Evolutionary conservation across 2,888 invertebrate genomes (phyloP), one percentile per base, ranked within the genome.

Genomic region (Gryllus longicercus): DNA sequence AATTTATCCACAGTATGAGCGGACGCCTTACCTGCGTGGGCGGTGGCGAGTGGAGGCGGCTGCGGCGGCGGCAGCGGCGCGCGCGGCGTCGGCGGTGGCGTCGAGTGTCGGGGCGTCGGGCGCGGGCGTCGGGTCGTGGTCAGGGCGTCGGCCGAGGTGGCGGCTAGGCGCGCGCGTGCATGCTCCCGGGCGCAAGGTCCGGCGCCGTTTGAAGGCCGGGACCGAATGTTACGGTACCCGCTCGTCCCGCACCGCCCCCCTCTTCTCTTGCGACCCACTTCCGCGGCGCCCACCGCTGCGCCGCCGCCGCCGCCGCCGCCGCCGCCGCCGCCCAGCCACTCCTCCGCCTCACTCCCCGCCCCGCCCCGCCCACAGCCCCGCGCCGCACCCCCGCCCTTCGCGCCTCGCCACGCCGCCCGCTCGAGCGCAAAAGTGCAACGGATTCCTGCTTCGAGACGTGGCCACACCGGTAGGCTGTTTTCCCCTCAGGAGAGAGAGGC

Each of bases 201-300:
- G 63, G 16, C 63, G 63, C 63, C 63, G 63, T 63, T 63, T 63
- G 63, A 63, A 63, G 63, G 63, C 63, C 63, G 63, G 11, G 63
- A 63, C 63, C 63, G 63, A 63, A 63, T 63, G 63, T 63, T 63
- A 63, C 63, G 63, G 63, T 63, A 63, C 63, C 63, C 63, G n/a
- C 63, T 63, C 63, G 63, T 63, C 63, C 63, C n/a, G 63, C n/a
- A 63, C 63, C n/a, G 11, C 63, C 21, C 21, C 21, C 21, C 63
- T 63, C 3, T 5, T n/a, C 63, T n/a, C n/a, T 3, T 0, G 63
- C 63, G 63, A 63, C 63, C 63, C 63, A 63, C 63, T 63, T 63
- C 63, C 63, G 63, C 63, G 63, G 63, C 63, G 63, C 63, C 63
- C 63, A 63, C 63, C 11, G 63, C 63, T 0, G 8, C 63, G 63